Base-by-base conservation (phyloP, 2,797 vertebrate genomes). In the Pogonophryne albipinna region DNA sequence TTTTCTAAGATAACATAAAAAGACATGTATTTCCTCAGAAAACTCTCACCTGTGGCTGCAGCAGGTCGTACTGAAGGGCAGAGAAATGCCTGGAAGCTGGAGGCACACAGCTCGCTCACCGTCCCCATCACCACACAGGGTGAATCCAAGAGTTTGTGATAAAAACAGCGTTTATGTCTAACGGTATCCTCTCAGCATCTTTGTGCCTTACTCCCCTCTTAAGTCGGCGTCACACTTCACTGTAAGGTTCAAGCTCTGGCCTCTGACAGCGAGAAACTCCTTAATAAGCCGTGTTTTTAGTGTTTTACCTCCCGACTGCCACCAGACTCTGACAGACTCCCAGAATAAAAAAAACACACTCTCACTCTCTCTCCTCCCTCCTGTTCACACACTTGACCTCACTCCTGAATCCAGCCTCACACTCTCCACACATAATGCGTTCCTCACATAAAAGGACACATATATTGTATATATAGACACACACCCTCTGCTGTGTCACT, bases 41-140 rank as follows among this genome's bases (percentile, higher is more conserved):
- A 58, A 45, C 42, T 47, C 89, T 71, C 49, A 97, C 96, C 96
- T 96, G 96, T 86, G 63, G 94, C 85, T 83, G 89, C 68, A 87
- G 86, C 87, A 72, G 93, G 86, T 71, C 72, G 86, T 17, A 94
- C 91, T 0, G 94, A 88, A 9, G 96, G 96, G 85, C 95, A 96
- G 66, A 97, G 93, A 88, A 97, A 97, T 0, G 97, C 96, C 94
- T 97, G 96, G 88, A 97, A 97, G 70, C 96, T 97, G 92, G 96
- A 97, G 42, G 95, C 96, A 50, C 97, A 97, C 75, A 97, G 96
- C 92, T 97, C 96, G 58, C 96, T 96, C 73, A 97, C 96, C 0
- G 96, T 97, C 88, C 96, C 96, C 97, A 97, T 97, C 76, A 79
- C 82, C 53, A 23, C 73, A 47, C 58, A 23, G 41, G 7, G 53